These are phyloP conservation scores for Monopterus albus DNA, from an alignment of 2,113 vertebrate species.

Conservation along the genomic window DNA sequence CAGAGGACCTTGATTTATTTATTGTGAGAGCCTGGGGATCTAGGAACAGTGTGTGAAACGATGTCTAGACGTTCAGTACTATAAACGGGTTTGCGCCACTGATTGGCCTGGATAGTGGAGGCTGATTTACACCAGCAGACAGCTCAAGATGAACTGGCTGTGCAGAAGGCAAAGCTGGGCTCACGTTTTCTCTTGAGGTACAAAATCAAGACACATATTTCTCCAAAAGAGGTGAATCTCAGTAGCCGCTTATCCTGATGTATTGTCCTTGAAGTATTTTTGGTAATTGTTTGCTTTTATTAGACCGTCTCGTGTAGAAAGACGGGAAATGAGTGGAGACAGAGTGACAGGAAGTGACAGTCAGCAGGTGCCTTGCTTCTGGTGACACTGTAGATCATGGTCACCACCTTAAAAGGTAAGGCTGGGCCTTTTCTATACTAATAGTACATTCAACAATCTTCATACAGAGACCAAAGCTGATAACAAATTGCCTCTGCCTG, in stretches of 20 bases:
- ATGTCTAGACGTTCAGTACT: conserved; percentile 33
- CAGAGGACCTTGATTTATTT: conserved; percentile 27
- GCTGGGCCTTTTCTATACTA: too few relatives aligned
- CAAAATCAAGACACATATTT: conserved; percentile 12
- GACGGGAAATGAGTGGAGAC: neutral
- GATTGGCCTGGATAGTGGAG: conserved; percentile 42
- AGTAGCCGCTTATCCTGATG: neutral
- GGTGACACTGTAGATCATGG: neutral
- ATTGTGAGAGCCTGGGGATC: conserved; percentile 5
- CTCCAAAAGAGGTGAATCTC: neutral
- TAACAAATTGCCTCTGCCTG: too few relatives aligned
- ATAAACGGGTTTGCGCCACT: conserved; percentile 20
- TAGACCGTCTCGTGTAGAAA: neutral
- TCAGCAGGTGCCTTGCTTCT: neutral
- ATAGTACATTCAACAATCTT: too few relatives aligned
- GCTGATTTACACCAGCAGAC: conserved; percentile 42
- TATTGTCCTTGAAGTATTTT: too few relatives aligned
- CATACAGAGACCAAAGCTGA: too few relatives aligned
- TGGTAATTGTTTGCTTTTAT: neutral
- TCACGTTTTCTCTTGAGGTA: neutral
- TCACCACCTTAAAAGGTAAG: too few relatives aligned
- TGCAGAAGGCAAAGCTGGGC: neutral
- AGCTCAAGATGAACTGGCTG: conserved; percentile 21
- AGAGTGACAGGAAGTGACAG: neutral
- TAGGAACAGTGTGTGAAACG: conserved; percentile 19